Evolutionary conservation across 2,113 vertebrate genomes (phyloP).

Genomic region (Bubo scandiacus): DNA sequence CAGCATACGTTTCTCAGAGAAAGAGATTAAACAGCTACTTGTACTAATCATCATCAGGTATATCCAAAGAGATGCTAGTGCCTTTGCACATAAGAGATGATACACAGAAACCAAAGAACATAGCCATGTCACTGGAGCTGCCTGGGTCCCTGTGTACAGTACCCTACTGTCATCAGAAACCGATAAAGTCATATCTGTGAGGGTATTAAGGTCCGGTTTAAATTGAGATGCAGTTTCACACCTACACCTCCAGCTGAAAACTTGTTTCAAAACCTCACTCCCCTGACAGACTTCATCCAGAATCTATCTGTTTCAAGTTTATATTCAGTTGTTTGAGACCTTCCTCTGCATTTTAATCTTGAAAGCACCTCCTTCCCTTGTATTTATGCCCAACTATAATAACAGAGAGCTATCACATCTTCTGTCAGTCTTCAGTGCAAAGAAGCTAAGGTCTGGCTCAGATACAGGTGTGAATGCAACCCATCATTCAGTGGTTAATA

Average conservation of each 20-base stretch:
- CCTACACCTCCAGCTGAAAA: not conserved
- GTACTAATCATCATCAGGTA: not conserved
- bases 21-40: not conserved
- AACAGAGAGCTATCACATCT: not conserved
- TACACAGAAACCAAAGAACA: not conserved
- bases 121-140: not conserved
- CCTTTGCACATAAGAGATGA: not conserved
- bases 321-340: not conserved
- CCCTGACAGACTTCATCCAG: not conserved
- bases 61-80: not conserved
- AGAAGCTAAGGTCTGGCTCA: slow-evolving; percentile 2
- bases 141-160: not conserved
- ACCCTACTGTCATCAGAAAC: not conserved
- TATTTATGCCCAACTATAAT: not conserved
- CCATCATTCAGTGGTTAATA: slow-evolving; percentile 17
- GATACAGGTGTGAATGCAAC: not conserved
- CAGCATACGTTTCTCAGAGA: not conserved
- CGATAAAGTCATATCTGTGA: not conserved
- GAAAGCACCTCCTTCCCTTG: not conserved
- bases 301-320: not conserved
- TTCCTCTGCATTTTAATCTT: not conserved
- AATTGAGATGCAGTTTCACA: not conserved
- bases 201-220: not conserved
- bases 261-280: not conserved
- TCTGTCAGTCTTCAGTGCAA: not conserved